These are phyloP conservation scores for Lepus townsendii DNA, from an alignment of 2,797 vertebrate species.

Conservation along the genomic window DNA sequence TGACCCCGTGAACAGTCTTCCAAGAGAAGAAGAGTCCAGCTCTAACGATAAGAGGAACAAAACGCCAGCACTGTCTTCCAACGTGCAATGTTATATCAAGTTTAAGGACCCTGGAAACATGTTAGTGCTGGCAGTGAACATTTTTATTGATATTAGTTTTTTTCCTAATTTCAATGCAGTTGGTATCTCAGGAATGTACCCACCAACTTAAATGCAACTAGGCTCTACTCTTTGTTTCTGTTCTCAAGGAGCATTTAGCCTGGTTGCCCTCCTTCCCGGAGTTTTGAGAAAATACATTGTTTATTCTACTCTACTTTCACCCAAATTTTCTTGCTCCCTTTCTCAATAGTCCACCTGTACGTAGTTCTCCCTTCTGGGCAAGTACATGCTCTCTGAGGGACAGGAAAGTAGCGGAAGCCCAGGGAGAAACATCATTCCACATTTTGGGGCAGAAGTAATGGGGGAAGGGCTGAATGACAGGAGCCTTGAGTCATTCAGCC, in stretches of 20 bases:
- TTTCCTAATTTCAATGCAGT: conserved; percentile 14
- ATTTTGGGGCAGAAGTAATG: not conserved
- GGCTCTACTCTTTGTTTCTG: not conserved
- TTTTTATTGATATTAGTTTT: not conserved
- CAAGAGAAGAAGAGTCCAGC: not conserved
- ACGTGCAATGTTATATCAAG: not conserved
- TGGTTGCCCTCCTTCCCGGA: not conserved
- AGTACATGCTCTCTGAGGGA: not conserved
- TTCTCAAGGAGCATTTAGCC: not conserved
- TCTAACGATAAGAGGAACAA: not conserved
- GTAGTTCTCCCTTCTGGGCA: not conserved
- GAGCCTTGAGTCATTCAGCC: not conserved
- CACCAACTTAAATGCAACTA: not conserved
- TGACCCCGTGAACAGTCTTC: not conserved
- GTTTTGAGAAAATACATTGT: not conserved
- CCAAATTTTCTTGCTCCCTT: not conserved
- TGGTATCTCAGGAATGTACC: not conserved
- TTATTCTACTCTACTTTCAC: not conserved
- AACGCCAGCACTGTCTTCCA: not conserved
- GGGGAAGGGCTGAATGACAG: not conserved
- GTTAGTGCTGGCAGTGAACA: not conserved
- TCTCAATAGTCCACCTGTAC: not conserved
- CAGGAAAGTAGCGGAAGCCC: not conserved
- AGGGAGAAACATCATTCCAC: not conserved
- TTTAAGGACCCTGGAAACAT: not conserved